Conservation (phyloP, 2,888 invertebrate genomes). For the Lepidochitona cinerea region DNA sequence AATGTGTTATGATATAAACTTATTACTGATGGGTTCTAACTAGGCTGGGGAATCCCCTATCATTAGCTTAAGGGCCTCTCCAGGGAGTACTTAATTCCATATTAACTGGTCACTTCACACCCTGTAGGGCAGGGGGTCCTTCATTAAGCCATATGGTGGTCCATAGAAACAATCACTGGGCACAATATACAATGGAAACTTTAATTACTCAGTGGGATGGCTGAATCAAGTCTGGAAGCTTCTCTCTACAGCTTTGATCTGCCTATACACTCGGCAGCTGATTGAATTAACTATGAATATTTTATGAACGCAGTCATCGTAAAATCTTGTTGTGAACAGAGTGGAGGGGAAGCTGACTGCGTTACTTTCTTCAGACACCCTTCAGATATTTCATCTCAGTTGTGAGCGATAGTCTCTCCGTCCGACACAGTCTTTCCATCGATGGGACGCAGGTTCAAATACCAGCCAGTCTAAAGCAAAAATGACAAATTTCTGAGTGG, state of each 20-base stretch:
- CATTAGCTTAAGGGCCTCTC: no score
- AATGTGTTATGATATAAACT: no score
- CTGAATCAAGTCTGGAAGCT: not conserved
- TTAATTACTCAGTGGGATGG: not conserved
- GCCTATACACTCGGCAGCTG: not conserved
- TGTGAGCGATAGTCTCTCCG: no score
- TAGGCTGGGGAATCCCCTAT: no score
- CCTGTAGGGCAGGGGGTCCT: not conserved
- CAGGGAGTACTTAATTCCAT: not conserved
- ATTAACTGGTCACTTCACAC: not conserved
- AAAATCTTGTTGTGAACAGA: not conserved
- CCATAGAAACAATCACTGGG: not conserved
- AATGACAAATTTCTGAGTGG: no score
- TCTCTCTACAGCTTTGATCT: not conserved
- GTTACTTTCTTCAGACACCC: not conserved
- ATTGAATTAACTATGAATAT: conserved; percentile 5
- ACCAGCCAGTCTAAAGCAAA: no score
- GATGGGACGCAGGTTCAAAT: no score
- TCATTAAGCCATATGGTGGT: not conserved
- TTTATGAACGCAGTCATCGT: not conserved
- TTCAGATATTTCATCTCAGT: no score
- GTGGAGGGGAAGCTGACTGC: not conserved
- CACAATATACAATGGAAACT: not conserved
- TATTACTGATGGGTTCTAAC: no score
- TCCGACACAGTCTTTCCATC: no score